These are phyloP conservation scores for Ormia ochracea DNA, from an alignment of 2,888 invertebrate genomes.

Conservation along the genomic window DNA sequence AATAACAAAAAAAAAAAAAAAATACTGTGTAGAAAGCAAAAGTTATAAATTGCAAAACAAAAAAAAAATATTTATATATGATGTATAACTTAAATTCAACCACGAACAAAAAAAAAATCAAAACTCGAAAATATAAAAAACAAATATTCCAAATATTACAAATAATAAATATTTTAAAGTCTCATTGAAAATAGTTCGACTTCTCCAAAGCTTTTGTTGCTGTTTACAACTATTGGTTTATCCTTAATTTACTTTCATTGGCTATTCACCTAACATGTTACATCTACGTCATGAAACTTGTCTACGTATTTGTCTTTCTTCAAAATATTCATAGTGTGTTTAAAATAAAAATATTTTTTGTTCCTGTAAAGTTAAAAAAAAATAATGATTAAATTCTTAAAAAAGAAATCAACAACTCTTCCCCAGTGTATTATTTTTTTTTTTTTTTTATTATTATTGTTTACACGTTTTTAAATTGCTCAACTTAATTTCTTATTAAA, in stretches of 20 bases:
- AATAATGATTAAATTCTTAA: slow-evolving; percentile 22
- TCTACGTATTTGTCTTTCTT: slow-evolving; percentile 30
- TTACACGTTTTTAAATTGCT: slow-evolving; percentile 44
- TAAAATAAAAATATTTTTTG: slow-evolving; percentile 44
- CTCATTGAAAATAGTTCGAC: slow-evolving; percentile 15
- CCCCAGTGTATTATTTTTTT: slow-evolving; percentile 62
- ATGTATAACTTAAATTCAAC: slow-evolving; percentile 14
- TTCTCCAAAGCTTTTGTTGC: not conserved
- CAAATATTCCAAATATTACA: slow-evolving; percentile 34
- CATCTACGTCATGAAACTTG: slow-evolving; percentile 22
- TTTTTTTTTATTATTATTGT: slow-evolving; percentile 50
- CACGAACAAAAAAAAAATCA: slow-evolving; percentile 25
- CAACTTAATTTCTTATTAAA: slow-evolving; percentile 44
- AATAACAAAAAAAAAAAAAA: slow-evolving; percentile 21
- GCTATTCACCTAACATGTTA: not conserved
- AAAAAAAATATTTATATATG: too few species aligned
- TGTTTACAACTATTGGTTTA: not conserved
- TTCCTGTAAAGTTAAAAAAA: slow-evolving; percentile 58
- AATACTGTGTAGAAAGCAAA: slow-evolving; percentile 7
- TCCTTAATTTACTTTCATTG: slow-evolving; percentile 3
- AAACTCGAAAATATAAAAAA: slow-evolving; percentile 12
- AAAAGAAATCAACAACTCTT: slow-evolving; percentile 43
- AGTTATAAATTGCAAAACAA: not conserved
- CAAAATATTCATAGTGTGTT: slow-evolving; percentile 46
- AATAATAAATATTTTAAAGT: not conserved